These are phyloP conservation scores for Galaxias olidus DNA, from an alignment of 2,797 vertebrate genomes.

Conservation along the genomic window DNA sequence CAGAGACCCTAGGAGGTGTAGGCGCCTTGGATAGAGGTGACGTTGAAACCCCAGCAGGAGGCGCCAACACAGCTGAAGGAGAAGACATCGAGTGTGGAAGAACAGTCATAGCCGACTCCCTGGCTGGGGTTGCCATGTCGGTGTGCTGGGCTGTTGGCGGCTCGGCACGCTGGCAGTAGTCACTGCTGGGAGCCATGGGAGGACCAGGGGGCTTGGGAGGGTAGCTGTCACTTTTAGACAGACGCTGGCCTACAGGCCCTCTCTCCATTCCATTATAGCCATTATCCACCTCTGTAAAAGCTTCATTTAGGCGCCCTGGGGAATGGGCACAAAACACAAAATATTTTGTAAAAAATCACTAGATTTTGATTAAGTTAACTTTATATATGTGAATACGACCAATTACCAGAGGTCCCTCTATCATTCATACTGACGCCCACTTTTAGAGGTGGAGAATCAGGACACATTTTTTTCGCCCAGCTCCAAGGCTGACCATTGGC, in stretches of 20 bases:
- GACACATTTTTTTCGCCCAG: too few species aligned
- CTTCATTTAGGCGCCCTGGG: slow-evolving; percentile 63
- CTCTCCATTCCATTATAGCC: slow-evolving; percentile 68
- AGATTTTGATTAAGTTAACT: neutral
- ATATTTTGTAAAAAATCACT: neutral
- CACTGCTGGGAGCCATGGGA: slow-evolving; percentile 43
- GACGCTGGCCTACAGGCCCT: slow-evolving; percentile 48
- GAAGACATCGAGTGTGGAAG: slow-evolving; percentile 43
- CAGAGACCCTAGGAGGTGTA: slow-evolving; percentile 49
- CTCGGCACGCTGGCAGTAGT: slow-evolving; percentile 58
- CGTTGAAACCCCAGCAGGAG: slow-evolving; percentile 23
- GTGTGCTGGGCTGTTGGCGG: slow-evolving; percentile 48
- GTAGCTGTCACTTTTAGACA: slow-evolving; percentile 57
- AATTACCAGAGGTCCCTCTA: too few species aligned
- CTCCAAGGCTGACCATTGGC: too few species aligned
- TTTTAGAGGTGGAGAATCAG: too few species aligned
- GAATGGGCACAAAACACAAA: slow-evolving; percentile 9
- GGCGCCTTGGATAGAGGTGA: slow-evolving; percentile 41
- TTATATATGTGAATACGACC: too few species aligned
- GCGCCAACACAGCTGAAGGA: slow-evolving; percentile 42
- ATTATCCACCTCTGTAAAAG: slow-evolving; percentile 61
- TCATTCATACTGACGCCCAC: too few species aligned
- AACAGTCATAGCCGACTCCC: slow-evolving; percentile 50
- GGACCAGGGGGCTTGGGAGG: slow-evolving; percentile 49
- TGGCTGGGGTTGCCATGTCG: slow-evolving; percentile 50